Conservation (phyloP, 2,888 invertebrate genomes). For the Tetanocera ferruginea region DNA sequence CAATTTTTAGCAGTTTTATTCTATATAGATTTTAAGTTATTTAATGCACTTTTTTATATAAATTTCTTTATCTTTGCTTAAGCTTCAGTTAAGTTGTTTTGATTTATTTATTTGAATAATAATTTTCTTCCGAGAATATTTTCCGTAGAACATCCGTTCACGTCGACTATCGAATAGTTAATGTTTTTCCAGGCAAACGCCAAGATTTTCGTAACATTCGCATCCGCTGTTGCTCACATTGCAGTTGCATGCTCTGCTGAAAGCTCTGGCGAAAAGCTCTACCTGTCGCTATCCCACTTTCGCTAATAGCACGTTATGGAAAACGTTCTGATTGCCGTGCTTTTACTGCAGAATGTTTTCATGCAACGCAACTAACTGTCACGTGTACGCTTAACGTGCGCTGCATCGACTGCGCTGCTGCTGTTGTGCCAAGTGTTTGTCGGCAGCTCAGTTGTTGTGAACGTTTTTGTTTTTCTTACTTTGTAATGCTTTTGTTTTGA, state of each 20-base stretch:
- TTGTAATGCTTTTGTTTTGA: slow-evolving; percentile 10
- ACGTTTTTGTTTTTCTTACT: background rate
- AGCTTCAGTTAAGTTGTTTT: too few species aligned
- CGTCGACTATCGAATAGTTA: slow-evolving; percentile 18
- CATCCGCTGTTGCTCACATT: slow-evolving; percentile 53
- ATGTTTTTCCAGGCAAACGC: slow-evolving; percentile 10
- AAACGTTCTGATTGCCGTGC: slow-evolving; percentile 48
- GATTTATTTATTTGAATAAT: too few species aligned
- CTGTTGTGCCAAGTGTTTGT: background rate
- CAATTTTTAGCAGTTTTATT: too few species aligned
- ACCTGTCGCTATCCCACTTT: slow-evolving; percentile 44
- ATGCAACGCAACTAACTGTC: slow-evolving; percentile 45
- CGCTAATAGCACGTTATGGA: slow-evolving; percentile 50
- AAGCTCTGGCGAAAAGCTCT: slow-evolving; percentile 43
- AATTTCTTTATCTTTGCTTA: too few species aligned
- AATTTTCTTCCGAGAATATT: background rate
- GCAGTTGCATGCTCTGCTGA: slow-evolving; percentile 53
- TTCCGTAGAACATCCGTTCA: slow-evolving; percentile 8
- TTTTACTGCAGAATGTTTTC: slow-evolving; percentile 25
- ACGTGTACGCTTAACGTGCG: slow-evolving; percentile 64
- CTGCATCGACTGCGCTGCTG: background rate
- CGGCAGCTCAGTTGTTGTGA: background rate
- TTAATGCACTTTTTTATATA: too few species aligned
- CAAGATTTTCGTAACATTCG: slow-evolving; percentile 39
- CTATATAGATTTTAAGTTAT: too few species aligned